Evolutionary conservation across 2,113 vertebrate genomes (phyloP).

Genomic region (Epinephelus fuscoguttatus): DNA sequence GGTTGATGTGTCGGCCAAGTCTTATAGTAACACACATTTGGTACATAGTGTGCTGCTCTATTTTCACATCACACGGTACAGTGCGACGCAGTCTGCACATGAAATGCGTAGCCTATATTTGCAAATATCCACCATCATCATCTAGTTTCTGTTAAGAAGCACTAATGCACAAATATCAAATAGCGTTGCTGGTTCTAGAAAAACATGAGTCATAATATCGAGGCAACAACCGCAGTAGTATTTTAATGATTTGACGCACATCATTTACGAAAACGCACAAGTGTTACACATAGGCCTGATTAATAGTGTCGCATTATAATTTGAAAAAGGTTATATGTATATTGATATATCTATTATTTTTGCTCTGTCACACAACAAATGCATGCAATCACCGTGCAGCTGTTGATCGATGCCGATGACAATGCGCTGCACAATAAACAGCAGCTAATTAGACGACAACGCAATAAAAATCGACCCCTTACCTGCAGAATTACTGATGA

Average conservation of each 20-base stretch:
- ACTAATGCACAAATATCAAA: neutral
- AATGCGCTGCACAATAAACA: conserved; percentile 6
- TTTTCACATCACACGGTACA: conserved; percentile 13
- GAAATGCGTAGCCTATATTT: conserved; percentile 3
- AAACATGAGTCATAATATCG: conserved; percentile 4
- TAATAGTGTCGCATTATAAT: neutral
- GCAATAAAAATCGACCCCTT: conserved; percentile 37
- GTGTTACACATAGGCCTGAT: neutral
- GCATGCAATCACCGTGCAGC: conserved; percentile 23
- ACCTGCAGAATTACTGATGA: conserved; percentile 65
- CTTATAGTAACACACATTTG: conserved; percentile 51
- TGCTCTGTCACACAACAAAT: conserved; percentile 1
- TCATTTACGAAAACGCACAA: neutral
- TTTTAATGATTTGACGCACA: neutral
- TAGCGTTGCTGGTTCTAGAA: neutral
- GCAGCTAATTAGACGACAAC: neutral
- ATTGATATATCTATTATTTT: conserved; percentile 21
- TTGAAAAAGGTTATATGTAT: neutral
- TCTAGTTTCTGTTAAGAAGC: neutral
- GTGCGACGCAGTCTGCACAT: conserved; percentile 3
- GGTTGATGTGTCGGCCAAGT: conserved; percentile 58
- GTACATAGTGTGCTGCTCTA: conserved; percentile 64
- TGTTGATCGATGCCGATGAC: neutral
- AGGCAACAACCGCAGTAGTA: conserved; percentile 1
- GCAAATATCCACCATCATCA: neutral